phyloP scores from a whole-genome alignment of 2,888 invertebrate genomes.

The Drosophila limbata region DNA sequence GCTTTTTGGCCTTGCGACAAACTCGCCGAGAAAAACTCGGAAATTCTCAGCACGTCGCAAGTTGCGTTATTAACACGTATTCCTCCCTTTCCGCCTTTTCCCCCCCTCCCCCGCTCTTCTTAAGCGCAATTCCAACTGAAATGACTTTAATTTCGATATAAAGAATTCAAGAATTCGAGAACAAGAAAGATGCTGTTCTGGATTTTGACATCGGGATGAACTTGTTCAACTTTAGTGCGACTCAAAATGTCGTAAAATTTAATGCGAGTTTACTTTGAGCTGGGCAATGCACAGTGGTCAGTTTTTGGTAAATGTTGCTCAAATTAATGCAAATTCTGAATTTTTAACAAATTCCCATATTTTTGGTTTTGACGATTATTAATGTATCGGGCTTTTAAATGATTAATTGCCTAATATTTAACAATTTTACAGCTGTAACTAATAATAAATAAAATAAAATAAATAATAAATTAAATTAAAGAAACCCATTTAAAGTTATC shows the following conservation, averaged over 20 bases:
- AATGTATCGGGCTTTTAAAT: no score
- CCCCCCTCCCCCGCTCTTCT: conserved; percentile 1
- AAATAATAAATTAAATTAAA: no score
- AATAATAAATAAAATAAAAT: no score
- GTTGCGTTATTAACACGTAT: conserved; percentile 75
- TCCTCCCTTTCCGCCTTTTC: conserved; percentile 7
- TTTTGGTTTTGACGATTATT: no score
- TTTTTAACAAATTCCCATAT: no score
- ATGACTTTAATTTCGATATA: conserved; percentile 72
- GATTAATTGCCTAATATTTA: no score
- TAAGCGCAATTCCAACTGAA: conserved; percentile 12
- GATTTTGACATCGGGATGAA: conserved; percentile 55
- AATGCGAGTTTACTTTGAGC: conserved; percentile 54
- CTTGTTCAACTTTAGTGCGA: conserved; percentile 74
- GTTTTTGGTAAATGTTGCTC: no score
- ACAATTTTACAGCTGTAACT: no score
- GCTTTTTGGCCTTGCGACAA: conserved; percentile 31
- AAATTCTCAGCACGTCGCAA: conserved; percentile 71
- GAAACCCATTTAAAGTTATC: no score
- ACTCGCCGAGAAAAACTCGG: conserved; percentile 17
- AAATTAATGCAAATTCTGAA: no score
- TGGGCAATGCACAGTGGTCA: not conserved
- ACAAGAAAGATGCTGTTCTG: conserved; percentile 15
- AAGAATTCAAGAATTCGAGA: conserved; percentile 43
- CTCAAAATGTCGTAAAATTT: conserved; percentile 76